Percentiles rank a stretch among this genome's conserved stretches.
Evolutionary conservation across 2,797 vertebrate species (phyloP).

Genomic region (Hylomyscus alleni): DNA sequence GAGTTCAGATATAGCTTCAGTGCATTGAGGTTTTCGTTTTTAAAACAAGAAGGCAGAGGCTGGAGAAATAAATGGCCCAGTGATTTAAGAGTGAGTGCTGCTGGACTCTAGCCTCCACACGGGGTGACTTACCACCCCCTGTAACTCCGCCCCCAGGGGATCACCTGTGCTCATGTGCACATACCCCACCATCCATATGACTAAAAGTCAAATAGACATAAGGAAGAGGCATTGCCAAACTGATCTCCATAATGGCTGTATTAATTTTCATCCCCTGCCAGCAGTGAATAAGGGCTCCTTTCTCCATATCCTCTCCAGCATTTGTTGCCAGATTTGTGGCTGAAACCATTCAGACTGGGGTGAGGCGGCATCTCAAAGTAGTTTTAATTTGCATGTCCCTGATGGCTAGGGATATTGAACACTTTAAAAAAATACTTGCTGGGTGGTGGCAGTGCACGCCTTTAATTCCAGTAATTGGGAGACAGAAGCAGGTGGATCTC

Average conservation of each 20-base stretch:
- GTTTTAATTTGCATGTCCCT: neutral
- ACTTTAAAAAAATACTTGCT: neutral
- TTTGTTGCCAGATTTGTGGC: neutral
- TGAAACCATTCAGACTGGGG: neutral
- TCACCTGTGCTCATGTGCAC: neutral
- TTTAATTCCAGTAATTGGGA: no score
- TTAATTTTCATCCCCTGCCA: neutral
- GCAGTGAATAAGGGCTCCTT: neutral
- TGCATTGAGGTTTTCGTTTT: neutral
- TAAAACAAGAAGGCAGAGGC: neutral
- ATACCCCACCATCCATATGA: no score
- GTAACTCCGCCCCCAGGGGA: neutral
- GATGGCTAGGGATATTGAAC: neutral
- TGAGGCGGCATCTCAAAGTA: neutral
- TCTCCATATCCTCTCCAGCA: neutral
- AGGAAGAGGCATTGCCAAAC: neutral
- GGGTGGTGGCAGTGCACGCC: neutral
- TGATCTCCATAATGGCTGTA: no score
- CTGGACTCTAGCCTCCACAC: neutral
- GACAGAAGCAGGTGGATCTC: neutral
- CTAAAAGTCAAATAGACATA: neutral
- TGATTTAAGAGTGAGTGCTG: neutral
- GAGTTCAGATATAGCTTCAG: neutral
- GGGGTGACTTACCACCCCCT: no score
- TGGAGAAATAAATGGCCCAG: neutral